Percentiles rank a stretch among this genome's conserved stretches.
These are phyloP conservation scores for Brachypalpus laphriformis DNA, from an alignment of 2,888 invertebrate species.

Conservation along the genomic window DNA sequence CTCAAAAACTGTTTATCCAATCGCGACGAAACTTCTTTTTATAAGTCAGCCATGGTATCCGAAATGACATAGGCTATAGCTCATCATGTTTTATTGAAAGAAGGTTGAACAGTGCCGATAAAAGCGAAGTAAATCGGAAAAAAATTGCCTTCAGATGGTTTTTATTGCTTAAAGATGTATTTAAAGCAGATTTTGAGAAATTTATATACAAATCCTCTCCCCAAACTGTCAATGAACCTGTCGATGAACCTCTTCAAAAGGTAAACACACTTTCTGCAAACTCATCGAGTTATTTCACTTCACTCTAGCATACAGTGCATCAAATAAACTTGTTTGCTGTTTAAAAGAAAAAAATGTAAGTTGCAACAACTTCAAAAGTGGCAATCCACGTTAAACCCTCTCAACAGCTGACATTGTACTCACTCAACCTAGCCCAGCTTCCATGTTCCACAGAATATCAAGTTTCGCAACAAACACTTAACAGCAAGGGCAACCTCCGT, in stretches of 20 bases:
- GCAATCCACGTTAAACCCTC: constrained; percentile 25
- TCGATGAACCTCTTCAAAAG: neutral
- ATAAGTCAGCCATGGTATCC: too few relatives aligned
- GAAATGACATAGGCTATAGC: too few relatives aligned
- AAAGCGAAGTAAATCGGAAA: too few relatives aligned
- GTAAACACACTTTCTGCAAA: neutral
- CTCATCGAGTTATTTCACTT: neutral
- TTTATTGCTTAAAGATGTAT: too few relatives aligned
- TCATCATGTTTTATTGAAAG: too few relatives aligned
- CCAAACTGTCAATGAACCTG: neutral
- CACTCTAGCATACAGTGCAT: neutral
- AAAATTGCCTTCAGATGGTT: too few relatives aligned
- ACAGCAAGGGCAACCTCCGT: constrained; percentile 42
- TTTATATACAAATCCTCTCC: too few relatives aligned
- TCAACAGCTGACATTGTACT: constrained; percentile 41
- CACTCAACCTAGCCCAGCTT: constrained; percentile 35
- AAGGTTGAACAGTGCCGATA: too few relatives aligned
- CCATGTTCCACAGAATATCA: constrained; percentile 41
- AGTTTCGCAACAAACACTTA: constrained; percentile 51
- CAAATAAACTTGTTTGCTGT: neutral
- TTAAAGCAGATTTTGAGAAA: too few relatives aligned
- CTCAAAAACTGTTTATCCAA: too few relatives aligned
- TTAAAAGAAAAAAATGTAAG: neutral
- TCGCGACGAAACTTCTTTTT: too few relatives aligned
- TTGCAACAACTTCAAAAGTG: neutral